Base-by-base conservation (phyloP, 1,140 invertebrate species). In the Caenorhabditis remanei region DNA sequence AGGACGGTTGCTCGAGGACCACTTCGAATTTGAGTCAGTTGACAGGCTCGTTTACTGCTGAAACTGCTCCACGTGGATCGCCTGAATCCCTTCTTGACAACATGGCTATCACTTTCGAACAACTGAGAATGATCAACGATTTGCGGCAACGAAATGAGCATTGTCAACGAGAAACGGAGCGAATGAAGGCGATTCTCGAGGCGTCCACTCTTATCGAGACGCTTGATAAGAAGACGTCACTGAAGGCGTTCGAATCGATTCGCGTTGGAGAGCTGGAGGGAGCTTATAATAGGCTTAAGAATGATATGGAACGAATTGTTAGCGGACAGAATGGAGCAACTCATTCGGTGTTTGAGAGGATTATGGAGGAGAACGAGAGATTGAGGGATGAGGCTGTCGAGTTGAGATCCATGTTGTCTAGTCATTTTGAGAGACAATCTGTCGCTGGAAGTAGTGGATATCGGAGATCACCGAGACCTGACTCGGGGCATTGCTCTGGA, bases 71-170 rank as follows among this genome's bases (percentile, higher is more conserved):
- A 46, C 71, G 71, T 50, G 71, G 71, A 79, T 79, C 71, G 1
- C 71, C 71, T 2, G 71, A 79, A 79, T 46, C 40, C 24, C 46
- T 79, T 2, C 40, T 90, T 6, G 55, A 86, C 41, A 83, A 89
- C n/a, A 75, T 90, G 40, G 53, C 86, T 9, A 50, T 91, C 9
- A 88, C 91, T 53, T 58, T 85, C n/a, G 58, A 67, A 55, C 90
- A 90, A 84, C 85, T 91, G 48, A 53, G 40, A 32, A 87, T 85
- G 19, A 90, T 90, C 58, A 85, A 55, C 32, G 90, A 90, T 16
- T 79, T 90, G 5, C 56, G 90, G 7, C 32, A 46, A 16, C 90
- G 83, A 9, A 84, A 61, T 9, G 85, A 88, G 13, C 84, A 87
- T 13, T 61, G 43, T 53, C 79, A 84, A 48, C 79, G 87, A 4